phyloP scores from a whole-genome alignment of 1,140 invertebrate species.

The Nixonia krombeini region DNA sequence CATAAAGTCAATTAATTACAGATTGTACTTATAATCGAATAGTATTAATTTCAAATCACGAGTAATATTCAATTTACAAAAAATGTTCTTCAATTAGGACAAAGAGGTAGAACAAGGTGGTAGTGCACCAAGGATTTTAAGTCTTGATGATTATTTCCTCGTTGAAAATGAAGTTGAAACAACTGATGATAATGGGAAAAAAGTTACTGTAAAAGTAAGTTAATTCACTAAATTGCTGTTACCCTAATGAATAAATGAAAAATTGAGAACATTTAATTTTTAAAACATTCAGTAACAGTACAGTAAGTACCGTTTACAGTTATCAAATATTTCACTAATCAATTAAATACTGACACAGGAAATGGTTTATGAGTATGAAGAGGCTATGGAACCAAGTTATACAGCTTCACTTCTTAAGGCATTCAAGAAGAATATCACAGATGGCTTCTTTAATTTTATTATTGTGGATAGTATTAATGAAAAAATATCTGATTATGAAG shows the following conservation, averaged over 20 bases:
- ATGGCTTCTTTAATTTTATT: conserved; percentile 94
- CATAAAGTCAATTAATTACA: too few relatives aligned
- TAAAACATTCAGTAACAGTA: too few relatives aligned
- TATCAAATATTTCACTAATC: too few relatives aligned
- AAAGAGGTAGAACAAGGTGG: conserved; percentile 83
- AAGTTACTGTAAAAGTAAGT: conserved; percentile 76
- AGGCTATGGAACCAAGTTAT: conserved; percentile 86
- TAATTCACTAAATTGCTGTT: neutral
- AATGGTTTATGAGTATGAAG: conserved; percentile 93
- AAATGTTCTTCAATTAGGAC: conserved; percentile 71
- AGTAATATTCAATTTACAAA: too few relatives aligned
- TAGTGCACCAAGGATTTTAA: conserved; percentile 88
- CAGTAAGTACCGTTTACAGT: too few relatives aligned
- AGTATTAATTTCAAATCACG: too few relatives aligned
- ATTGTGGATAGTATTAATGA: conserved; percentile 92
- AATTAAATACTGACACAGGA: too few relatives aligned
- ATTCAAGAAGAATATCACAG: conserved; percentile 92
- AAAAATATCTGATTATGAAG: conserved; percentile 84
- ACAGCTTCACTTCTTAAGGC: conserved; percentile 87
- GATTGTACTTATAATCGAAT: too few relatives aligned
- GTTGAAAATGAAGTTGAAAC: conserved; percentile 88
- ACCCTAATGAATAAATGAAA: neutral
- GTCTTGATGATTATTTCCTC: conserved; percentile 97
- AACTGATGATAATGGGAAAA: conserved; percentile 85
- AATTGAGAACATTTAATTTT: conserved; percentile 13